Evolutionary conservation across 2,888 invertebrate species (phyloP), one percentile per base, ranked within the genome.

Genomic region (Clunio marinus): DNA sequence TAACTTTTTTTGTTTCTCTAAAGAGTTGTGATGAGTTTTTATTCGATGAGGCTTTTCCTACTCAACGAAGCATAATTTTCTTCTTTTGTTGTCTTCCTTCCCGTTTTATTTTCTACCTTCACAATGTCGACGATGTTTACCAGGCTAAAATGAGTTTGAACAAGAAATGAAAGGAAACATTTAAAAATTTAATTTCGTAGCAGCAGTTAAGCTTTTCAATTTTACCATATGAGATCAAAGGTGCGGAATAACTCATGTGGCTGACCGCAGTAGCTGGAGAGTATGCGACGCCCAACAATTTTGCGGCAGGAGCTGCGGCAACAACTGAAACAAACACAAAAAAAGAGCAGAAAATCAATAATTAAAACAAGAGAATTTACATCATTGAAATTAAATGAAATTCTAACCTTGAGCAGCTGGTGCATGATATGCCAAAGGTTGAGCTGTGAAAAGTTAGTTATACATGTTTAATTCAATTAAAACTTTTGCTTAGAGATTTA

Each of bases 191-290:
- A 13, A n/a, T 41, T 41, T 41, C 41, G 7, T 41, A 5, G 32
- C 41, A 41, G 2, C 3, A 41, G n/a, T n/a, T n/a, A n/a, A n/a
- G n/a, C n/a, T n/a, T 13, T n/a, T 13, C n/a, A 41, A 51, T 8
- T 24, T 60, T 28, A 65, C 66, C 45, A 41, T 68, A 68, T n/a
- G 68, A 68, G 32, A 37, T 27, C 15, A 68, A 15, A 32, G 68
- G 68, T 27, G 57, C 58, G 69, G 80, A 76, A 76, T 83, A 85
- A 55, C 81, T 81, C 81, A 84, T 83, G 76, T 84, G 84, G n/a
- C 84, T 83, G 1, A 85, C 84, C 15, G 83, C 80, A 8, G 85
- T 83, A 13, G 84, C 83, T 32, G 84, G 82, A 13, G 84, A 83
- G 73, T 84, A 85, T 0, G 84, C 83, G 17, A 84, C 82, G 41